Percentiles rank a stretch among this genome's conserved stretches.
Conservation (phyloP, 1,140 invertebrate species). For the Eubasilissa regina region DNA sequence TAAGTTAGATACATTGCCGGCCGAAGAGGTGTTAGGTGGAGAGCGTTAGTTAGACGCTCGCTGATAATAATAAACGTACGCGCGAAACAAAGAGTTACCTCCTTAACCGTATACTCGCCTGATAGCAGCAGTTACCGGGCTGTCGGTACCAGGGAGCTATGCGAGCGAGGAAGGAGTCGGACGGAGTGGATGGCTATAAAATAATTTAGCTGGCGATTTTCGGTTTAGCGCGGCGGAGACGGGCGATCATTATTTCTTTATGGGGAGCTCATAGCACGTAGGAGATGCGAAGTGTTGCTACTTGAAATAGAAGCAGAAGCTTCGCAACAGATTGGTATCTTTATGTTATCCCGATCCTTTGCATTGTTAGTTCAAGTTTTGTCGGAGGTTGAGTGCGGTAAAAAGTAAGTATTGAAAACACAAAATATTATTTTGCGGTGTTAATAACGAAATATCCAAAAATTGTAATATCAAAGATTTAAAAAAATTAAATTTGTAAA, state of each 20-base stretch:
- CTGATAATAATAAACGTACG: slow-evolving; percentile 56
- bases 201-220: slow-evolving; percentile 59
- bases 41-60: slow-evolving; percentile 49
- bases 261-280: slow-evolving; percentile 7
- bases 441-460: too few species aligned
- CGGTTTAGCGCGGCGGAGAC: slow-evolving; percentile 55
- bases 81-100: slow-evolving; percentile 55
- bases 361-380: not conserved
- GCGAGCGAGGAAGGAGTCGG: slow-evolving; percentile 25
- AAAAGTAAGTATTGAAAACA: too few species aligned
- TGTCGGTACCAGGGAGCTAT: not conserved
- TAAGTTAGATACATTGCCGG: slow-evolving; percentile 56
- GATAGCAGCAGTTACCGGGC: slow-evolving; percentile 12
- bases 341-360: slow-evolving; percentile 12
- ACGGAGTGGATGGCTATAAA: slow-evolving; percentile 55
- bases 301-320: slow-evolving; percentile 1
- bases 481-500: too few species aligned
- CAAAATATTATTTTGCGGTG: too few species aligned
- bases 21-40: slow-evolving; percentile 18
- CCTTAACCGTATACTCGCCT: slow-evolving; percentile 31
- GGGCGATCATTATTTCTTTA: slow-evolving; percentile 58
- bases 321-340: slow-evolving; percentile 4
- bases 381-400: not conserved
- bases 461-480: too few species aligned
- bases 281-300: slow-evolving; percentile 6